A percentile compares a stretch with the other conserved stretches of the same genome.
phyloP scores from a whole-genome alignment of 2,888 invertebrate genomes.

The Leptinotarsa rubiginosa region DNA sequence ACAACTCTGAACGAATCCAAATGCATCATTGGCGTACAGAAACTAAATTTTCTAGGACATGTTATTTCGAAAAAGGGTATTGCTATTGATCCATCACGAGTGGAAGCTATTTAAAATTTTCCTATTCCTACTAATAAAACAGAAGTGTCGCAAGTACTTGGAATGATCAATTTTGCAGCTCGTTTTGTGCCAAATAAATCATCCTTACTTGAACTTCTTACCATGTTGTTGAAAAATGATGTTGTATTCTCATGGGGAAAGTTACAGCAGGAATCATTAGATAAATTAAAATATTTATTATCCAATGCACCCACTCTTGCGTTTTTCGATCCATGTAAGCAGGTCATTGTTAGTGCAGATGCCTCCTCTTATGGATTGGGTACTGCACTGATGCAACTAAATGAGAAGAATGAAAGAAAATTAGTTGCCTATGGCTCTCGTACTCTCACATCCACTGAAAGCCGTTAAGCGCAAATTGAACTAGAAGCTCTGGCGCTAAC shows the following conservation, averaged over 20 bases:
- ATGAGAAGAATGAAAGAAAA: constrained; percentile 37
- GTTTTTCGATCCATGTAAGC: no score
- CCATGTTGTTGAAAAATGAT: no score
- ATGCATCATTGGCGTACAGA: neutral
- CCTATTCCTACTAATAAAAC: constrained; percentile 33
- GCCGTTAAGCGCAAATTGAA: constrained; percentile 37
- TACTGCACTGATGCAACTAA: constrained; percentile 46
- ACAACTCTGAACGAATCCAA: constrained; percentile 31
- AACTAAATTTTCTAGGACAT: neutral
- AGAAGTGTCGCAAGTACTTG: constrained; percentile 39
- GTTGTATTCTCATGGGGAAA: no score
- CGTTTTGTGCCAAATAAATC: constrained; percentile 36
- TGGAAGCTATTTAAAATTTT: constrained; percentile 37
- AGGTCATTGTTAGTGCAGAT: neutral
- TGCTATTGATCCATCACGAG: neutral
- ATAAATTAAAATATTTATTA: neutral
- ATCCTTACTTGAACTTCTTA: no score
- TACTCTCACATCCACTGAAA: constrained; percentile 28
- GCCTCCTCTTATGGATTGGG: constrained; percentile 46
- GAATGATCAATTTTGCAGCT: constrained; percentile 37
- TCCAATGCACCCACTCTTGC: constrained; percentile 47
- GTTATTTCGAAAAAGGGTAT: neutral
- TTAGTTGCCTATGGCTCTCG: constrained; percentile 56
- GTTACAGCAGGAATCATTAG: no score
- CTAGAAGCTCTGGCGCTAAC: constrained; percentile 34